Evolutionary conservation across 2,888 invertebrate species (phyloP), one percentile per base, ranked within the genome.

Genomic region (Drymonia ruficornis): DNA sequence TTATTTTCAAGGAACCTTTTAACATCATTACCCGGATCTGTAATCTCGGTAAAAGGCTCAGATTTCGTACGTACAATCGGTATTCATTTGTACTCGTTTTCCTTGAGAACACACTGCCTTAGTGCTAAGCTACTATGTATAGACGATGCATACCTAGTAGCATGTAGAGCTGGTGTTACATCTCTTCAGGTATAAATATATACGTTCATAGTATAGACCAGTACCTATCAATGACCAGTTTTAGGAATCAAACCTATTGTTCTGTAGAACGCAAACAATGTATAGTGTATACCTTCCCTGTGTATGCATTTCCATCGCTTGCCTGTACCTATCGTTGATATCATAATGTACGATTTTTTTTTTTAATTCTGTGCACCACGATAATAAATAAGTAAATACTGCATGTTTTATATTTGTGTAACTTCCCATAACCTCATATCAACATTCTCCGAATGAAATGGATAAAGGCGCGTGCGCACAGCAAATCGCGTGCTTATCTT

Each of bases 401-500:
- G n/a, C n/a, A n/a, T n/a, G n/a, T 13, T n/a, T 36, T n/a, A 0
- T 36, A 11, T n/a, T 36, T 36, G n/a, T n/a, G 5, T n/a, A 36
- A 36, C n/a, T 13, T n/a, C 49, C 46, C 46, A 16, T 40, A 40
- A 8, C 3, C 16, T 9, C 40, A 16, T 40, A 40, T 16, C 38
- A 29, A 46, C 28, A 42, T 64, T 64, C 57, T 15, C 48, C 48
- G 65, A 55, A 63, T 28, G 42, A 46, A 49, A 61, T 53, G 44
- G 45, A 56, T 52, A 54, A 34, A 55, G 52, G 52, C 59, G 56
- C 45, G 54, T 44, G 49, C 40, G 42, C 31, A 19, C 34, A 49
- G 53, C 64, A 60, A 69, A 64, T 67, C 54, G 62, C 62, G 42
- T 60, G 67, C 75, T 78, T 81, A 81, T 82, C 79, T 71, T 52